A percentile compares a stretch with the other conserved stretches of the same genome.
Conservation (phyloP, 53 echinoderm and acorn worm genomes). For the Astropecten irregularis region DNA sequence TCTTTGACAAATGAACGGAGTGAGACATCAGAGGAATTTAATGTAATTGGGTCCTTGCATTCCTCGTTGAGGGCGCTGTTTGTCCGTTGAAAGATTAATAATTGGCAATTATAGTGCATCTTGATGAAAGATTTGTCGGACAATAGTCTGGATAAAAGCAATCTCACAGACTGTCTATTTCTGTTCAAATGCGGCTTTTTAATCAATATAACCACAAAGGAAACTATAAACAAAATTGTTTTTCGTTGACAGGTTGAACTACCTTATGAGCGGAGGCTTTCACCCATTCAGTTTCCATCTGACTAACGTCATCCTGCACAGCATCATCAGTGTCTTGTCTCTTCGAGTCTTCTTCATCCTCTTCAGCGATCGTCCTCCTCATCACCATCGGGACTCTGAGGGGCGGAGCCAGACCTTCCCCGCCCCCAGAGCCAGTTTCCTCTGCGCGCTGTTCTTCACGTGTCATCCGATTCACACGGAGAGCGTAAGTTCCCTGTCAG, state of each 20-base stretch:
- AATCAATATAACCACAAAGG: too few species aligned
- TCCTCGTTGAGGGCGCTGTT: too few species aligned
- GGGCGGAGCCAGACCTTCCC: neutral
- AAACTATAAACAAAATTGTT: too few species aligned
- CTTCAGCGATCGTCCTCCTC: constrained; percentile 5
- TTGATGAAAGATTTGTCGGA: too few species aligned
- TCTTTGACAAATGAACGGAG: too few species aligned
- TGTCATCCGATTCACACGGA: constrained; percentile 95
- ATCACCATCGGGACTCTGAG: neutral
- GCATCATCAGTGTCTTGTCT: constrained; percentile 69
- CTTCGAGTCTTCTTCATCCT: constrained; percentile 66
- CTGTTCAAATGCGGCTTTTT: too few species aligned
- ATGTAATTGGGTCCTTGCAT: too few species aligned
- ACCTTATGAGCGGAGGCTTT: constrained; percentile 77
- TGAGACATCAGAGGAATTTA: too few species aligned
- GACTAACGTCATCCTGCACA: constrained; percentile 81
- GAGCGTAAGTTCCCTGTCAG: constrained; percentile 86
- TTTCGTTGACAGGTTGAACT: constrained; percentile 85
- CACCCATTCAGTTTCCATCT: constrained; percentile 85
- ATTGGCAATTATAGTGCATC: too few species aligned
- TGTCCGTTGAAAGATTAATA: too few species aligned
- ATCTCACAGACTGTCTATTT: too few species aligned
- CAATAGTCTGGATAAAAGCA: too few species aligned
- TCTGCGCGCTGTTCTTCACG: constrained; percentile 87
- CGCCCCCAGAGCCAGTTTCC: constrained; percentile 73